phyloP scores from a whole-genome alignment of 2,888 invertebrate genomes.

The Synanthedon myopaeformis region DNA sequence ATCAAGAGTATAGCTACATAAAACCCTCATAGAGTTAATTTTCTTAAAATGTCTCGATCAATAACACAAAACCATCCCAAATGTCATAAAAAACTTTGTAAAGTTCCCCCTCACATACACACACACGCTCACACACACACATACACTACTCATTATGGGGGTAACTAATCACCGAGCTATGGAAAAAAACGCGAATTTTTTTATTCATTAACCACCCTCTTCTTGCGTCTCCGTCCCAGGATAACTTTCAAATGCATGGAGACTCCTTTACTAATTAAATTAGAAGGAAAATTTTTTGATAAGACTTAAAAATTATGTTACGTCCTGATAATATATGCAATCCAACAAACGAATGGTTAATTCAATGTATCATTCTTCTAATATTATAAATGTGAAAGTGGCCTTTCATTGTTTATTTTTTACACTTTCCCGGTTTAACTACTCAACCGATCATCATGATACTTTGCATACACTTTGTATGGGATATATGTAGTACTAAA shows the following conservation, averaged over 20 bases:
- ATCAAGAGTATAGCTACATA: too few species aligned
- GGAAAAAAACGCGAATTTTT: slow-evolving; percentile 62
- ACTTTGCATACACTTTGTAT: too few species aligned
- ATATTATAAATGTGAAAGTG: too few species aligned
- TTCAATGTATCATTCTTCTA: too few species aligned
- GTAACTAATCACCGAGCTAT: slow-evolving; percentile 69
- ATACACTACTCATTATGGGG: slow-evolving; percentile 62
- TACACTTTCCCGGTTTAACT: too few species aligned
- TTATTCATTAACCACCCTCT: slow-evolving; percentile 70
- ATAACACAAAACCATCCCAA: slow-evolving; percentile 43
- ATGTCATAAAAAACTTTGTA: slow-evolving; percentile 52
- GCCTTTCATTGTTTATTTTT: too few species aligned
- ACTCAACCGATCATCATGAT: too few species aligned
- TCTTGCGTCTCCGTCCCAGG: slow-evolving; percentile 50
- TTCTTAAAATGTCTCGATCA: slow-evolving; percentile 7
- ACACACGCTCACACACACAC: slow-evolving; percentile 29
- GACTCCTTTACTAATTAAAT: slow-evolving; percentile 4
- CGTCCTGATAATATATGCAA: too few species aligned
- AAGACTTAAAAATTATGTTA: too few species aligned
- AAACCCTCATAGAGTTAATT: neutral
- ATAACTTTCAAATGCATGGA: slow-evolving; percentile 24
- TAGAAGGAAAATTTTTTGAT: too few species aligned
- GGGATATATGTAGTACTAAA: too few species aligned
- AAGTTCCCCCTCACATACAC: slow-evolving; percentile 23
- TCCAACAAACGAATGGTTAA: too few species aligned